A percentile compares a stretch with the other conserved stretches of the same genome.
Conservation (phyloP, 2,113 vertebrate genomes). For the Megaptera novaeangliae region DNA sequence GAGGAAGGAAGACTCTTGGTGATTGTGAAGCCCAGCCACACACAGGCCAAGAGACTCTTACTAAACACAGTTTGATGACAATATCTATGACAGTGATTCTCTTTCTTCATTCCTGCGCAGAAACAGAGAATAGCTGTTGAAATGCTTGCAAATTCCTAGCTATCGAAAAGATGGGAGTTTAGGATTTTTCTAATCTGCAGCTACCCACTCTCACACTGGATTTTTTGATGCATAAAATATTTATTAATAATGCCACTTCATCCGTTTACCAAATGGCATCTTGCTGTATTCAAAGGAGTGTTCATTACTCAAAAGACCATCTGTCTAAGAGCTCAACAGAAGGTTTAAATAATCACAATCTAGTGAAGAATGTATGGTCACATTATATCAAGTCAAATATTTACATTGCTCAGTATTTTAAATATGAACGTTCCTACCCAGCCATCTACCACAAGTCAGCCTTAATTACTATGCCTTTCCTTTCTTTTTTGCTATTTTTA, state of each 20-base stretch:
- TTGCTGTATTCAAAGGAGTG: background rate
- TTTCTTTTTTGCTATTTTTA: background rate
- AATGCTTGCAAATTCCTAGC: background rate
- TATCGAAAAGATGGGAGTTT: background rate
- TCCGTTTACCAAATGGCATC: conserved; percentile 39
- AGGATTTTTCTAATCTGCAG: background rate
- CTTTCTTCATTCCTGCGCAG: background rate
- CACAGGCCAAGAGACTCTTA: background rate
- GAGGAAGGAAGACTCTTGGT: background rate
- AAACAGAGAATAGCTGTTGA: background rate
- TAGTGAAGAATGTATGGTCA: background rate
- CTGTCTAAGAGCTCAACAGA: conserved; percentile 49
- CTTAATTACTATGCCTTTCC: background rate
- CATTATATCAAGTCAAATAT: conserved; percentile 42
- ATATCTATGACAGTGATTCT: background rate
- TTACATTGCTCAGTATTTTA: conserved; percentile 46
- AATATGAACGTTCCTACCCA: background rate
- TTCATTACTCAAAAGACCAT: conserved; percentile 48
- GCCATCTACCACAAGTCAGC: background rate
- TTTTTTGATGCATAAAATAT: background rate
- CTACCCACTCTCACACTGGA: background rate
- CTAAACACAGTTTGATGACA: background rate
- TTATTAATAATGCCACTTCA: conserved; percentile 3
- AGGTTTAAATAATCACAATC: conserved; percentile 29
- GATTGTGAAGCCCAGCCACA: background rate